Base-by-base conservation (phyloP, 2,113 vertebrate genomes). In the Vicugna pacos region DNA sequence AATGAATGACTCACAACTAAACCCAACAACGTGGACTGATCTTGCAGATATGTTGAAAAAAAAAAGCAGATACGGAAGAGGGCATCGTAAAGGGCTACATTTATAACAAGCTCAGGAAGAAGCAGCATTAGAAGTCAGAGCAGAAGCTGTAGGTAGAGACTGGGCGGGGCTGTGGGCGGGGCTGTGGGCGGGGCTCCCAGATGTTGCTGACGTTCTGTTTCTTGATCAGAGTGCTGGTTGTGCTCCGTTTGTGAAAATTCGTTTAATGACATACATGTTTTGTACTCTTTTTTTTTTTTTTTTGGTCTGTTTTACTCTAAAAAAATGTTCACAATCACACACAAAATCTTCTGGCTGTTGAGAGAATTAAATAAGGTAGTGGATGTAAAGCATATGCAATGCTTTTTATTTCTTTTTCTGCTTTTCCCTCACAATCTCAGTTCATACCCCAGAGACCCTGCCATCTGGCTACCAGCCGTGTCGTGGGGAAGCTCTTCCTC, bases 51-150 rank as follows among this genome's bases (percentile, higher is more conserved):
- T 38, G 1, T 19, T 32, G 54, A 38, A 9, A 92, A 48, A 65
- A 62, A 80, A n/a, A 84, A 17, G n/a, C 72, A 75, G 48, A 9
- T 35, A 17, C 22, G 11, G 13, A 65, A 38, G 19, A 16, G 1
- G 2, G 4, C 14, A 6, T 13, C 30, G 32, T 46, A 0, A 15
- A 0, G 22, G 46, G 22, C 38, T 5, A 19, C 8, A 4, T 48
- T 62, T 38, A 5, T 7, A 15, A 11, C 3, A 19, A n/a, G 15
- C 13, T 86, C n/a, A 32, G 0, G 24, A n/a, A 56, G 48, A 50
- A 58, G 20, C 58, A 58, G 35, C 35, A 24, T 32, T 35, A 46
- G 54, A 62, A 85, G 48, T 30, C n/a, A 42, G 38, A 42, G 38
- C 38, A 5, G 38, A 42, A 42, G 38, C 38, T 42, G 6, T 2